Evolutionary conservation across 2,797 vertebrate species (phyloP), one percentile per base, ranked within the genome.

Genomic region (Phrynocephalus vlangalii): DNA sequence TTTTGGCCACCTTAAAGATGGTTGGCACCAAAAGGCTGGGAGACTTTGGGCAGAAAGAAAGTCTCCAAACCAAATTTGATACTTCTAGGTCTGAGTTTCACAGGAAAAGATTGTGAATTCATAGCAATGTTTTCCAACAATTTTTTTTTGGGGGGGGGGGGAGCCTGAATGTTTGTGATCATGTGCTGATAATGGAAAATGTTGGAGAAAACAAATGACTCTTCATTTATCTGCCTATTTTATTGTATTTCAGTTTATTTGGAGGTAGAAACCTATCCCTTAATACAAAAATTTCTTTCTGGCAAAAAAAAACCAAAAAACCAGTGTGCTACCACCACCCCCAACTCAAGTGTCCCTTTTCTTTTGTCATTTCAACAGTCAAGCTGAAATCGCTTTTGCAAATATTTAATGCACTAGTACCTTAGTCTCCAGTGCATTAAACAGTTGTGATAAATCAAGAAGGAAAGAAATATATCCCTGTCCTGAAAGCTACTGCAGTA

Each of bases 171-270:
- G 6, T 56, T 86, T 66, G 73, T 79, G 44, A 85, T 24, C 38
- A 81, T 63, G 44, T 44, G 28, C 6, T 76, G 6, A 85, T 33
- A 78, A 22, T 87, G 82, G 38, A 78, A 77, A 50, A 48, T 72
- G 11, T 38, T 22, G 75, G 60, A n/a, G 38, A 3, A 87, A 90
- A 84, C 22, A 66, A 11, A 77, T 79, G 20, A 24, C 26, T 50
- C 30, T 1, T 81, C n/a, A 90, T 52, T 73, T 38, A n/a, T 90
- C n/a, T 52, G 71, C 66, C 56, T 38, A 81, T 76, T 56, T 44
- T 81, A 66, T 76, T 78, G 72, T 30, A 9, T 8, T 5, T 22
- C 63, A 20, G 15, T 63, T 63, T 20, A 63, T 81, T 28, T 38
- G 8, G 22, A 63, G 52, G 44, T 87, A 48, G 70, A 78, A 56